Percentiles rank a stretch among this genome's conserved stretches.
These are phyloP conservation scores for Brachyrhaphis roseni DNA, from an alignment of 2,797 vertebrate species.

Conservation along the genomic window DNA sequence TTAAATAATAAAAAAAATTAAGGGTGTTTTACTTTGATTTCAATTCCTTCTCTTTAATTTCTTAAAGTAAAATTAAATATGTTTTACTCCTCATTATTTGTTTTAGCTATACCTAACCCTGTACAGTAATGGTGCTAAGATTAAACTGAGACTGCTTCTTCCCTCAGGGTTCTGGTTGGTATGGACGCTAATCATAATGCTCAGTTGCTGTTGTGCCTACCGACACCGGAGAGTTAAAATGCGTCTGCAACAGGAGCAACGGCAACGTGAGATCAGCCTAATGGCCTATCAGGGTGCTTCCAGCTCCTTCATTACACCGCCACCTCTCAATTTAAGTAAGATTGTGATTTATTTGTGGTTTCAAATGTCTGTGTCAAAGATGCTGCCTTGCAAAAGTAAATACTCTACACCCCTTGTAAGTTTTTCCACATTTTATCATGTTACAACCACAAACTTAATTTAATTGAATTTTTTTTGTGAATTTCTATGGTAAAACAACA, in stretches of 20 bases:
- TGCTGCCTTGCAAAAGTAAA: background rate
- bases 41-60: background rate
- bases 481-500: background rate
- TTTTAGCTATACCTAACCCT: background rate
- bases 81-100: background rate
- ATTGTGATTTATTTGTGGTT: slow-evolving; percentile 24
- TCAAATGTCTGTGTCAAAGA: background rate
- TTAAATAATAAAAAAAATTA: background rate
- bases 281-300: slow-evolving; percentile 89
- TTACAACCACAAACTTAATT: background rate
- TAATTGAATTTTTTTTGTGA: background rate
- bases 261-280: slow-evolving; percentile 87
- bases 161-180: slow-evolving; percentile 87
- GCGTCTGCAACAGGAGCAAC: slow-evolving; percentile 87
- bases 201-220: slow-evolving; percentile 88
- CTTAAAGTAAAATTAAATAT: background rate
- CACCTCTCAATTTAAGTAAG: slow-evolving; percentile 83
- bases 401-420: background rate
- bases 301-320: slow-evolving; percentile 81
- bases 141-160: slow-evolving; percentile 10
- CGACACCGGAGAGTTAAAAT: slow-evolving; percentile 86
- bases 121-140: background rate
- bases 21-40: background rate
- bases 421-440: background rate
- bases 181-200: slow-evolving; percentile 88